phyloP scores from a whole-genome alignment of 2,113 vertebrate genomes.

The Thunnus maccoyii region DNA sequence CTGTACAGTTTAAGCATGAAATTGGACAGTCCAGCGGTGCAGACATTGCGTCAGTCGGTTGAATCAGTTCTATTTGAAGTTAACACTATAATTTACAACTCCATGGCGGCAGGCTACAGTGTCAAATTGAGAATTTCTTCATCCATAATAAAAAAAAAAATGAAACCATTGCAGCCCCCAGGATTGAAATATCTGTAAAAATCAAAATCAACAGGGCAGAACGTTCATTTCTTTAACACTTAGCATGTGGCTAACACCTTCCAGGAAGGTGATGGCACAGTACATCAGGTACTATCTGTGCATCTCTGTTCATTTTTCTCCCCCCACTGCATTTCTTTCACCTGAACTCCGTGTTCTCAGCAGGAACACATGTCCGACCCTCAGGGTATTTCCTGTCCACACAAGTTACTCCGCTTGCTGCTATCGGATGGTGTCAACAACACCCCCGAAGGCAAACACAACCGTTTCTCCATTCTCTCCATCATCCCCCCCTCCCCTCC shows the following conservation, averaged over 20 bases:
- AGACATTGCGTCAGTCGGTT: neutral
- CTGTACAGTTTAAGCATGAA: neutral
- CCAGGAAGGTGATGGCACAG: conserved; percentile 11
- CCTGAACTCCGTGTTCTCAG: conserved; percentile 18
- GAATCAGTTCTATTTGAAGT: neutral
- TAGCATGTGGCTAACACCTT: conserved; percentile 31
- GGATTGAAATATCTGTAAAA: neutral
- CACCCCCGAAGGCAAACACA: conserved; percentile 59
- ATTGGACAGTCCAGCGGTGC: neutral
- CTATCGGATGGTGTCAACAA: conserved; percentile 44
- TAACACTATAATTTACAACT: conserved; percentile 24
- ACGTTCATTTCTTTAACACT: conserved; percentile 7
- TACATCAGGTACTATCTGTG: conserved; percentile 13
- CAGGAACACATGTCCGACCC: conserved; percentile 66
- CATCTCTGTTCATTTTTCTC: conserved; percentile 13
- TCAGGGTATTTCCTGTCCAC: conserved; percentile 60
- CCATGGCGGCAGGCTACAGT: neutral
- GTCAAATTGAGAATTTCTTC: conserved; percentile 15
- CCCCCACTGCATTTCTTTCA: conserved; percentile 7
- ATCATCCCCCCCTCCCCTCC: conserved; percentile 8
- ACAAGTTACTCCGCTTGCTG: conserved; percentile 57
- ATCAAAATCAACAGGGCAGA: neutral
- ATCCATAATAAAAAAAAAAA: neutral
- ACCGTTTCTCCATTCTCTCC: neutral
- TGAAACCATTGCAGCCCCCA: neutral